phyloP scores from a whole-genome alignment of 2,113 vertebrate genomes.

The Alethe castanea region DNA sequence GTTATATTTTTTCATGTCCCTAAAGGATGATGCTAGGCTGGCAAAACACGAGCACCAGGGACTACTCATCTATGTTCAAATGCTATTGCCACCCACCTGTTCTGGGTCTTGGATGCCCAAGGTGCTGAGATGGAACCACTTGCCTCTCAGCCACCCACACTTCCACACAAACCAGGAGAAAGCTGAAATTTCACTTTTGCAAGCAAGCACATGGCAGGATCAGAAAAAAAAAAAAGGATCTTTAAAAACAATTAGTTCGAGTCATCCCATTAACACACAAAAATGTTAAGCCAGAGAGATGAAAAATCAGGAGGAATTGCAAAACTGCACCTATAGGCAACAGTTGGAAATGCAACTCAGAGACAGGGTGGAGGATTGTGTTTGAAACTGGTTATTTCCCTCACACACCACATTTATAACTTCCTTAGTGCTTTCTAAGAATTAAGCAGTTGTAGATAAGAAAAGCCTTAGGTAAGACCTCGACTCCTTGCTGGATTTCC shows the following conservation, averaged over 20 bases:
- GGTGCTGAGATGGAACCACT: background rate
- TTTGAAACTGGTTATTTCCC: background rate
- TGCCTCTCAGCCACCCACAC: background rate
- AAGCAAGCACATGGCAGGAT: background rate
- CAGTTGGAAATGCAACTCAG: rapidly evolving
- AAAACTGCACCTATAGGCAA: background rate
- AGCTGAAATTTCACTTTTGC: background rate
- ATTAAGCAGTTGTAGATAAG: background rate
- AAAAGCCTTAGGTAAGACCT: background rate
- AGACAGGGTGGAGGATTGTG: background rate
- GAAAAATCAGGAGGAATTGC: background rate
- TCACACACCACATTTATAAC: background rate
- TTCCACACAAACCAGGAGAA: background rate
- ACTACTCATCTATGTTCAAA: background rate
- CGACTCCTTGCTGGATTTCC: background rate
- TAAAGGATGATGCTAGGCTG: background rate
- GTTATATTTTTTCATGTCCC: background rate
- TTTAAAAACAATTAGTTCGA: background rate
- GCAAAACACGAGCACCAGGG: background rate
- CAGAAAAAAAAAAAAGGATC: background rate
- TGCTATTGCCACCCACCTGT: background rate
- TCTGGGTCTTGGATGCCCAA: background rate
- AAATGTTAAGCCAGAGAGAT: background rate
- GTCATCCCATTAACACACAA: background rate
- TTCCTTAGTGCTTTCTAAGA: background rate